Evolutionary conservation across 2,113 vertebrate genomes (phyloP).

Genomic region (Pollimyrus isidori): DNA sequence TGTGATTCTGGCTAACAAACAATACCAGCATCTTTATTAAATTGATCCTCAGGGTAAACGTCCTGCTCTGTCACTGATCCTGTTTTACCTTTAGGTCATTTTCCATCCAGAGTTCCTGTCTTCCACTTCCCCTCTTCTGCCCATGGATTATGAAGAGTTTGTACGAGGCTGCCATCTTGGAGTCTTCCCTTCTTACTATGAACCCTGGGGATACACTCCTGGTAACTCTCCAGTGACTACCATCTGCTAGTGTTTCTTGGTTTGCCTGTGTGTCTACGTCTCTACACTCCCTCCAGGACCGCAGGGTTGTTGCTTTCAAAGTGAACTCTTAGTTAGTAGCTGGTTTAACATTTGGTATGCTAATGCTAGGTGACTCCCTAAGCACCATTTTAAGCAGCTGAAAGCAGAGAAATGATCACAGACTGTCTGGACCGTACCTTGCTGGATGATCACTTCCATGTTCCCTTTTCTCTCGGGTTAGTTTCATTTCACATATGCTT

Average conservation of each 20-base stretch:
- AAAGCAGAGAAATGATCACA: not conserved
- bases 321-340: not conserved
- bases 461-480: not conserved
- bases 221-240: slow-evolving; percentile 46
- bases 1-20: not conserved
- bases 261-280: not conserved
- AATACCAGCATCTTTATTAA: not conserved
- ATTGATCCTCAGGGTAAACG: not conserved
- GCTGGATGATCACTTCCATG: not conserved
- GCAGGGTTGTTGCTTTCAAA: not conserved
- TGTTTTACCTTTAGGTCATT: slow-evolving; percentile 62
- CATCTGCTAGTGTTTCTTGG: not conserved
- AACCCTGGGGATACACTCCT: slow-evolving; percentile 92
- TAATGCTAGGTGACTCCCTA: not conserved
- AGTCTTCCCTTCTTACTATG: slow-evolving; percentile 88
- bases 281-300: not conserved
- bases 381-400: not conserved
- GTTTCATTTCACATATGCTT: not conserved
- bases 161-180: slow-evolving; percentile 86
- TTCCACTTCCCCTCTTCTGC: slow-evolving; percentile 82
- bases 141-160: slow-evolving; percentile 89
- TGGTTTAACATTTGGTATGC: not conserved
- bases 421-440: not conserved
- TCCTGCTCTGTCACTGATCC: not conserved
- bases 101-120: slow-evolving; percentile 91